Evolutionary conservation across 2,888 invertebrate genomes (phyloP), one percentile per base, ranked within the genome.

Genomic region (Alentia gelatinosa): DNA sequence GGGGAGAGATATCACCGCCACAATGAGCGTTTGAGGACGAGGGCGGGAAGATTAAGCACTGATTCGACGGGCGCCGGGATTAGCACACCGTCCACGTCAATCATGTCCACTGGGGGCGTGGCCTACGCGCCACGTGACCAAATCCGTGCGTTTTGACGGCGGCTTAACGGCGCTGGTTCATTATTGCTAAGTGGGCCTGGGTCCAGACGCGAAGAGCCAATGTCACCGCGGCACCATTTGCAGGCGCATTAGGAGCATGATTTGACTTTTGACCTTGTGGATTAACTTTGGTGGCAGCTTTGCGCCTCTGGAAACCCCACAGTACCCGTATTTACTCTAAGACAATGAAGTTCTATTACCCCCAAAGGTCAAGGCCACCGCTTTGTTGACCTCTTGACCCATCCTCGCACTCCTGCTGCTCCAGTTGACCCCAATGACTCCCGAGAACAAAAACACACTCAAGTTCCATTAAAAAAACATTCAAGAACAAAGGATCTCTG

Each of bases 261-360:
- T 35, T 35, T 79, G 79, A 79, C 79, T 39, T 79, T 35, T 79
- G 37, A 79, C 35, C 79, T n/a, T 23, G 9, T 15, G 79, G 79
- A 39, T 74, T 74, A 74, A 26, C 33, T 1, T 26, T 33, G 74
- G 74, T 79, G 37, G 37, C 15, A n/a, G 37, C 1, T 79, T 79
- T 1, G 79, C 79, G 37, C 79, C 79, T 39, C 47, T 35, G 79
- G 37, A 4, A 33, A 1, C 37, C 79, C 79, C 79, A 79, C 37
- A 39, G 4, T n/a, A 39, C 37, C 19, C 35, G 79, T 79, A 39
- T 79, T 79, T 79, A 79, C 39, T 79, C 39, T 37, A 79, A 79
- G 79, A 79, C 79, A 79, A 79, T 79, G 79, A 79, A 79, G 79
- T 35, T 19, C n/a, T 39, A 79, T 79, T 79, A 79, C 39, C 79